Evolutionary conservation across 2,113 vertebrate species (phyloP).

Genomic region (Dryoscopus gambensis): DNA sequence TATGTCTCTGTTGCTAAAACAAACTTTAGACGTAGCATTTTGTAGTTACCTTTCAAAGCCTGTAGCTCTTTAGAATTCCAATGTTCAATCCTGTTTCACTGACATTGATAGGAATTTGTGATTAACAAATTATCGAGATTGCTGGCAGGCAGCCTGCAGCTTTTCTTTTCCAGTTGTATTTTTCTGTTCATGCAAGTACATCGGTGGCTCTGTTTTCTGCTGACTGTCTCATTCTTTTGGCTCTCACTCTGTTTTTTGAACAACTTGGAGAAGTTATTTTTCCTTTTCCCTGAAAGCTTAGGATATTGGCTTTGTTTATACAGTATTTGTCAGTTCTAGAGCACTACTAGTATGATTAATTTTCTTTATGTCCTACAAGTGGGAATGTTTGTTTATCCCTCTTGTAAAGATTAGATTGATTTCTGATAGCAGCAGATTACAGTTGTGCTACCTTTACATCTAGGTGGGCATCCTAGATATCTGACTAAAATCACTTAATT

Average conservation of each 20-base stretch:
- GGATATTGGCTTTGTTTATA: background rate
- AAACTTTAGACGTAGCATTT: background rate
- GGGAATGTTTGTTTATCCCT: background rate
- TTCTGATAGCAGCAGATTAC: background rate
- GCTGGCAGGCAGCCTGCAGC: background rate
- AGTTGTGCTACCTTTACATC: background rate
- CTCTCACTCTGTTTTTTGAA: background rate
- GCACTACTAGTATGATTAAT: background rate
- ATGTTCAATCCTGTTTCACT: background rate
- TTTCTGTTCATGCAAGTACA: constrained; percentile 8
- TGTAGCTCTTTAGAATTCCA: background rate
- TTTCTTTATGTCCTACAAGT: background rate
- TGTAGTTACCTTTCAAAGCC: background rate
- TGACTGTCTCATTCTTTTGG: background rate
- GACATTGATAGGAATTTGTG: background rate
- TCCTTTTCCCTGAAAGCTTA: background rate
- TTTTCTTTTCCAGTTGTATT: constrained; percentile 23
- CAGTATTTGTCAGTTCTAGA: background rate
- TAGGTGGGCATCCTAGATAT: background rate
- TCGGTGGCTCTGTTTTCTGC: background rate
- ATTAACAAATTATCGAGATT: background rate
- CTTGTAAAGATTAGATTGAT: background rate
- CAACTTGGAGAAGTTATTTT: background rate
- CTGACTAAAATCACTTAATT: background rate
- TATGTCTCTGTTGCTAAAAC: background rate